phyloP scores from a whole-genome alignment of 1,140 invertebrate species.

The Danaus melanippus region DNA sequence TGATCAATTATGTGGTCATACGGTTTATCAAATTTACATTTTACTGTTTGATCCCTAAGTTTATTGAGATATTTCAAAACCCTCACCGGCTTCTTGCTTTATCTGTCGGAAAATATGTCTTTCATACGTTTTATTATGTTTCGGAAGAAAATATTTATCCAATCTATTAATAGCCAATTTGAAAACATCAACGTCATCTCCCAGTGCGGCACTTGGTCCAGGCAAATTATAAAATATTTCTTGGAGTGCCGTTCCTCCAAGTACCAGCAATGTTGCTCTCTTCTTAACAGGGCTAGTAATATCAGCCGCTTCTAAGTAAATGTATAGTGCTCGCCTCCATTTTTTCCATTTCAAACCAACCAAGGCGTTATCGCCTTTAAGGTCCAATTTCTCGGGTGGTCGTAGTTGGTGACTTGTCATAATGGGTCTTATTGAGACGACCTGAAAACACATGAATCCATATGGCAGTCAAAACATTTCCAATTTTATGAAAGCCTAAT shows the following conservation, averaged over 20 bases:
- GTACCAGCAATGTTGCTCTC: constrained; percentile 1
- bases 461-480: too few species aligned
- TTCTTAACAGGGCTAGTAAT: constrained; percentile 1
- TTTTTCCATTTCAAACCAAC: background rate
- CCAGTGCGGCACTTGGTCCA: too few species aligned
- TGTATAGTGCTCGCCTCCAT: background rate
- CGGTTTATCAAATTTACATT: constrained; percentile 21
- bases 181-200: too few species aligned
- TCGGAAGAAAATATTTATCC: too few species aligned
- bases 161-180: too few species aligned
- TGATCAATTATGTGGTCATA: constrained; percentile 27
- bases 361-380: too few species aligned
- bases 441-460: background rate
- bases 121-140: too few species aligned
- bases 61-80: constrained; percentile 26
- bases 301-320: constrained; percentile 1
- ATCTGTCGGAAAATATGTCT: background rate
- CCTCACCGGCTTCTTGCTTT: constrained; percentile 23
- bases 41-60: constrained; percentile 22
- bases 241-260: background rate
- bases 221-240: constrained; percentile 1
- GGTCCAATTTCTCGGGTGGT: too few species aligned
- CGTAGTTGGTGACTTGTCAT: constrained; percentile 2
- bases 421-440: background rate
- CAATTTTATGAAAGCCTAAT: too few species aligned